phyloP scores from a whole-genome alignment of 2,888 invertebrate species.

The Agrilus biguttatus region DNA sequence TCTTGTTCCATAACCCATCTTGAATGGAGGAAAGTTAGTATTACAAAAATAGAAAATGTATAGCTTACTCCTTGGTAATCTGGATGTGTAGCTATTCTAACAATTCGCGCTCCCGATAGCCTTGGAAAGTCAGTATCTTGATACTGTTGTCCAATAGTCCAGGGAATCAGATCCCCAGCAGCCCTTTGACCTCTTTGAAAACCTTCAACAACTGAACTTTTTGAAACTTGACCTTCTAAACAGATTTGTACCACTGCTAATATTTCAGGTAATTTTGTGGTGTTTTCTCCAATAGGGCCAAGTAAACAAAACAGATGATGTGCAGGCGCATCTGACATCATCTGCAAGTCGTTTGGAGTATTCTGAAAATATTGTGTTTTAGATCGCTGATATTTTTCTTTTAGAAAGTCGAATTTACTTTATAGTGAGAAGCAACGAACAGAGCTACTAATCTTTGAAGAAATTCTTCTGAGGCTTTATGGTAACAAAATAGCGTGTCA shows the following conservation, averaged over 20 bases:
- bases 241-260: slow-evolving; percentile 83
- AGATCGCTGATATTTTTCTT: background rate
- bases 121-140: slow-evolving; percentile 88
- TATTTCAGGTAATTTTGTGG: slow-evolving; percentile 72
- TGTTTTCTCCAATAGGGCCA: slow-evolving; percentile 64
- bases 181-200: slow-evolving; percentile 79
- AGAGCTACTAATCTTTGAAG: slow-evolving; percentile 83
- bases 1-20: slow-evolving; percentile 95
- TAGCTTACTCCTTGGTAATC: slow-evolving; percentile 72
- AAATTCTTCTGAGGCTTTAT: slow-evolving; percentile 84
- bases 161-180: slow-evolving; percentile 94
- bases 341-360: slow-evolving; percentile 95
- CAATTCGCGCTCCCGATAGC: slow-evolving; percentile 78
- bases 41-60: slow-evolving; percentile 1
- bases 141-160: slow-evolving; percentile 95
- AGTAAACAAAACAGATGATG: slow-evolving; percentile 93
- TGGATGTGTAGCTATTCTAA: slow-evolving; percentile 96
- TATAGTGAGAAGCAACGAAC: slow-evolving; percentile 96
- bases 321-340: slow-evolving; percentile 96
- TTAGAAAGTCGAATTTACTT: slow-evolving; percentile 37
- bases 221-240: slow-evolving; percentile 60
- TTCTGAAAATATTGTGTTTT: slow-evolving; percentile 46
- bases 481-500: slow-evolving; percentile 94
- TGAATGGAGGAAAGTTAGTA: slow-evolving; percentile 13
- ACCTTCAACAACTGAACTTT: slow-evolving; percentile 58